Conservation (phyloP, 2,113 vertebrate genomes). For the Aspidoscelis tigris region DNA sequence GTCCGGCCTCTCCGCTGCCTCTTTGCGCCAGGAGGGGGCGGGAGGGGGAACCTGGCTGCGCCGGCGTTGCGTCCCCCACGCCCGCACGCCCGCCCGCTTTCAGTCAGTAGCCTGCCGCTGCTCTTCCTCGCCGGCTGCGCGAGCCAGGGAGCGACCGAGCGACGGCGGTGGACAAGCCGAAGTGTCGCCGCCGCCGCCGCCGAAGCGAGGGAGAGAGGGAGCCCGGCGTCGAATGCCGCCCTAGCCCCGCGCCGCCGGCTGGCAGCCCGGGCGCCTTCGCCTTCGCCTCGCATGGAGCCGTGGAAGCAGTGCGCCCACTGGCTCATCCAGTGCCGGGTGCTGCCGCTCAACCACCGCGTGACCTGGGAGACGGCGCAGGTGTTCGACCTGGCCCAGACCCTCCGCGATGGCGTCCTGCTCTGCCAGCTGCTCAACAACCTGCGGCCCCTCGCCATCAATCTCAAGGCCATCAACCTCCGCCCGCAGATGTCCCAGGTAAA, state of each 20-base stretch:
- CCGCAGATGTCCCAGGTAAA: constrained; percentile 97
- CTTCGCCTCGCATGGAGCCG: constrained; percentile 80
- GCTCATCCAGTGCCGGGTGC: constrained; percentile 89
- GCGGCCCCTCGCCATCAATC: constrained; percentile 85
- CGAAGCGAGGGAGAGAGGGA: no score
- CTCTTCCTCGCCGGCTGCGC: no score
- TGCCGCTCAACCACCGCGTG: constrained; percentile 90
- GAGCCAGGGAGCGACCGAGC: no score
- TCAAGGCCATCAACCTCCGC: constrained; percentile 90
- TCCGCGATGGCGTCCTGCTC: constrained; percentile 91
- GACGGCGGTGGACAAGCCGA: no score
- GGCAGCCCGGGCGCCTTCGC: no score
- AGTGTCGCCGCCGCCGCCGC: no score
- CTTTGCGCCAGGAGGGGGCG: constrained; percentile 18
- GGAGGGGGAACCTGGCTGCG: constrained; percentile 30
- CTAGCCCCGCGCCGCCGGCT: no score
- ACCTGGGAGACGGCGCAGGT: constrained; percentile 88
- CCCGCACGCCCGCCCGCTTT: no score
- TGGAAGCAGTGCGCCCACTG: constrained; percentile 91
- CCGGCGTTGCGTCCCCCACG: no score
- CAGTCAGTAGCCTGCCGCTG: no score
- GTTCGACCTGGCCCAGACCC: constrained; percentile 91
- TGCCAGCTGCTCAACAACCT: constrained; percentile 95
- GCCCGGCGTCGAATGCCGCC: no score
- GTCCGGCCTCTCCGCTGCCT: not conserved